Base-by-base conservation (phyloP, 2,888 invertebrate genomes). In the Drosophila sordidula region DNA sequence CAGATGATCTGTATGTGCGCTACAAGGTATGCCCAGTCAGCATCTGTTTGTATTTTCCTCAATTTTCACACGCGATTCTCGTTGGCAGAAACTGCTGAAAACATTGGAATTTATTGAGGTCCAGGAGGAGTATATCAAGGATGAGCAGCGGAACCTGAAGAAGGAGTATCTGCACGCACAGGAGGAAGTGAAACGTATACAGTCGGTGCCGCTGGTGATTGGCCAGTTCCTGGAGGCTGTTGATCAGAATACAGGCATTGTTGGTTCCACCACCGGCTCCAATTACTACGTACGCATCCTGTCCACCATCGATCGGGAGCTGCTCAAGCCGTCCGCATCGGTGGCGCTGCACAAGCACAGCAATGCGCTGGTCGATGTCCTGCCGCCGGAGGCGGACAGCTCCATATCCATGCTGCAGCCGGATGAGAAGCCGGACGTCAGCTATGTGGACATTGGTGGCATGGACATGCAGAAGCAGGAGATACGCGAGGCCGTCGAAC, bases 381-480 rank as follows among this genome's bases (percentile, higher is more conserved):
- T 99, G 42, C 99, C 99, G 5, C 99, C 99, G 1, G 99, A 99
- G 93, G 99, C 99, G 1, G 99, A 99, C 92, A 98, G 98, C 80
- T 99, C 98, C 41, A 99, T 99, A 78, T 98, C 99, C 57, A 99
- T 99, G 99, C 93, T 99, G 67, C 96, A 97, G 93, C 97, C 92
- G 94, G 99, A 99, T 94, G 99, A 99, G 92, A 99, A 99, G 91
- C 99, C 99, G 0, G 99, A 99, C 92, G 98, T 99, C 6, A 95
- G 96, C 70, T 99, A 99, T 92, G 95, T 97, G 5, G 99, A 99
- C 90, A 99, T 99, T 90, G 99, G 99, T 92, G 99, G 99, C 36
- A 97, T 99, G 97, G 99, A 99, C 92, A 98, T 99, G 94, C 99
- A 99, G 92, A 99, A 99, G 90, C 99, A 99, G 91, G 99, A 99